Evolutionary conservation across 1,140 invertebrate species (phyloP).

Genomic region (Panulirus ornatus): DNA sequence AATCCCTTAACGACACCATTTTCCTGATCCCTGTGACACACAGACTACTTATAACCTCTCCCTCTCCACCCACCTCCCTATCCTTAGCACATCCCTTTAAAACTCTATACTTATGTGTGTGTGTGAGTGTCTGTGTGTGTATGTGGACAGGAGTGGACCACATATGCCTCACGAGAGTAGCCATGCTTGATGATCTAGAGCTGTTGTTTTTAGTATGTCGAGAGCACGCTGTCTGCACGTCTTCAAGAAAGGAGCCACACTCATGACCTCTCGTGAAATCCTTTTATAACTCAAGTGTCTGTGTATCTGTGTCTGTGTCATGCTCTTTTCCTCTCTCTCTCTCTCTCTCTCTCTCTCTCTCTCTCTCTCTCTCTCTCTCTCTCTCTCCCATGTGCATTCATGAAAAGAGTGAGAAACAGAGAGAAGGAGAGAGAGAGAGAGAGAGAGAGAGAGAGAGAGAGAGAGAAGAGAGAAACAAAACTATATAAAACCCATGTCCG

Average conservation of each 20-base stretch:
- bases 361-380: background rate
- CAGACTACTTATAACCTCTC: background rate
- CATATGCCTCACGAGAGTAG: background rate
- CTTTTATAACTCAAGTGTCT: background rate
- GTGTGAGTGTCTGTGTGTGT: background rate
- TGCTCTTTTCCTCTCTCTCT: too few relatives aligned
- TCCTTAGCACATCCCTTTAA: background rate
- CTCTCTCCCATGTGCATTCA: background rate
- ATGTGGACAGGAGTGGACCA: background rate
- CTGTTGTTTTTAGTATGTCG: background rate
- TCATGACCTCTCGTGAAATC: background rate
- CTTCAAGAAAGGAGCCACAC: too few relatives aligned
- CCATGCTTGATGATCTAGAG: background rate
- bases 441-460: background rate
- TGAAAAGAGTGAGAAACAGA: too few relatives aligned
- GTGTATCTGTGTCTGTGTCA: background rate
- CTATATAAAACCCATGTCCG: background rate
- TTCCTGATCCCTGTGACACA: conserved; percentile 22
- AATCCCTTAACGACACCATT: background rate
- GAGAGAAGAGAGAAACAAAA: background rate
- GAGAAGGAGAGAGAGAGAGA: background rate
- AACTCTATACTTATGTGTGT: background rate
- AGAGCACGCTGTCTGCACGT: background rate
- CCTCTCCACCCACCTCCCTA: background rate
- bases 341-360: background rate